These are phyloP conservation scores for Hiodon alosoides DNA, from an alignment of 2,113 vertebrate genomes.

Conservation along the genomic window DNA sequence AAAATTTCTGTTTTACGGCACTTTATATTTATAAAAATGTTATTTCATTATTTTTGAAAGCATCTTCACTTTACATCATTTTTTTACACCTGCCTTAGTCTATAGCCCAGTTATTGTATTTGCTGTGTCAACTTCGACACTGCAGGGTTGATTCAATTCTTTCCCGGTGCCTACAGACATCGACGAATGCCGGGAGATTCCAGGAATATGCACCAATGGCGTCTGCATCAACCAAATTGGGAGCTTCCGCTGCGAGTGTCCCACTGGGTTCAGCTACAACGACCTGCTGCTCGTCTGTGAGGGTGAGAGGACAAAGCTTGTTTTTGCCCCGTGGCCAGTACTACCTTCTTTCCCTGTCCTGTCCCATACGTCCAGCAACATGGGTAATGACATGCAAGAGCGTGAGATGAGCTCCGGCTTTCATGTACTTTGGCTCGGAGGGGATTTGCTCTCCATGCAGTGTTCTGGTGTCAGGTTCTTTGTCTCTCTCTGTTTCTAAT, in stretches of 20 bases:
- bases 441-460: too few species aligned
- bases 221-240: slow-evolving; percentile 82
- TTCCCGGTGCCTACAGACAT: slow-evolving; percentile 64
- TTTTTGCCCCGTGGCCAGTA: not conserved
- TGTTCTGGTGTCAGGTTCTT: not conserved
- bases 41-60: too few species aligned
- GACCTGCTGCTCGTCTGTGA: slow-evolving; percentile 76
- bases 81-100: too few species aligned
- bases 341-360: too few species aligned
- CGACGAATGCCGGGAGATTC: slow-evolving; percentile 79
- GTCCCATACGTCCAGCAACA: not conserved
- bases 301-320: slow-evolving; percentile 69
- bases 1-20: too few species aligned
- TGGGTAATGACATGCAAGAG: not conserved
- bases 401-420: not conserved
- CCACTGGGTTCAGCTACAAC: slow-evolving; percentile 78
- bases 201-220: slow-evolving; percentile 75
- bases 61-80: too few species aligned
- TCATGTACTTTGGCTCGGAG: not conserved
- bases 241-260: slow-evolving; percentile 80
- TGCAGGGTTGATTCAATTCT: not conserved
- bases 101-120: too few species aligned
- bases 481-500: not conserved
- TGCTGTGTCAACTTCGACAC: too few species aligned
- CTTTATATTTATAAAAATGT: too few species aligned